A percentile compares a stretch with the other conserved stretches of the same genome.
These are phyloP conservation scores for Aplysina aerophoba DNA, from an alignment of 37 sponge, comb jelly and placozoan species.

Conservation along the genomic window DNA sequence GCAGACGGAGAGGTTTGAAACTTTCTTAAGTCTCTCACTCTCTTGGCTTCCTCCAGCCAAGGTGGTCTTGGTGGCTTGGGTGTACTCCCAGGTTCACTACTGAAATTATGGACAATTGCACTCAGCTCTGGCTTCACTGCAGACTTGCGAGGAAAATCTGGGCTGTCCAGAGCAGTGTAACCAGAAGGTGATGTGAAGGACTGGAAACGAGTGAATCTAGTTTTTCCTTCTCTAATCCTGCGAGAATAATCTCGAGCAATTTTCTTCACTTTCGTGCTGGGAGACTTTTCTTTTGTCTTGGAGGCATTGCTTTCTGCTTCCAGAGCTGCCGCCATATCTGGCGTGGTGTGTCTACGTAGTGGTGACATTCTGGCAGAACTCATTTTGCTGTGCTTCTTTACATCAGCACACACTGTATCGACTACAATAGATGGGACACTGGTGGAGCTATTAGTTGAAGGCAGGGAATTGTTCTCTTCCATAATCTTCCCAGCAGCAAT, in stretches of 20 bases:
- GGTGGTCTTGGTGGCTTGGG: neutral
- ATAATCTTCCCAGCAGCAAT: neutral
- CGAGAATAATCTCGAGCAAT: constrained; percentile 10
- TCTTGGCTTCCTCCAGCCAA: constrained; percentile 4
- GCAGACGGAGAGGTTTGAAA: neutral
- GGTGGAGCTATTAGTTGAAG: neutral
- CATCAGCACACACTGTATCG: neutral
- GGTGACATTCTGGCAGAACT: neutral
- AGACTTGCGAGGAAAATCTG: neutral
- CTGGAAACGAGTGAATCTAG: neutral
- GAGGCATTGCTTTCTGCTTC: neutral
- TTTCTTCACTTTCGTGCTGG: neutral
- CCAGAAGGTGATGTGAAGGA: neutral
- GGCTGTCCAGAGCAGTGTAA: neutral
- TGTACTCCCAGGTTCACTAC: neutral
- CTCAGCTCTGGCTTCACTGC: neutral
- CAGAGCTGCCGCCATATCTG: neutral
- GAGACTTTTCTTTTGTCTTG: neutral
- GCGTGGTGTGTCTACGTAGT: neutral
- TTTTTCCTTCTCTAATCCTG: neutral
- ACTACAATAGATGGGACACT: neutral
- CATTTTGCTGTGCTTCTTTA: neutral
- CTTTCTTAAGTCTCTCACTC: neutral
- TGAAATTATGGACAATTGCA: neutral
- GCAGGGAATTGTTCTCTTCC: neutral